These are phyloP conservation scores for Trichogramma pretiosum DNA, from an alignment of 1,140 invertebrate species.

Conservation along the genomic window DNA sequence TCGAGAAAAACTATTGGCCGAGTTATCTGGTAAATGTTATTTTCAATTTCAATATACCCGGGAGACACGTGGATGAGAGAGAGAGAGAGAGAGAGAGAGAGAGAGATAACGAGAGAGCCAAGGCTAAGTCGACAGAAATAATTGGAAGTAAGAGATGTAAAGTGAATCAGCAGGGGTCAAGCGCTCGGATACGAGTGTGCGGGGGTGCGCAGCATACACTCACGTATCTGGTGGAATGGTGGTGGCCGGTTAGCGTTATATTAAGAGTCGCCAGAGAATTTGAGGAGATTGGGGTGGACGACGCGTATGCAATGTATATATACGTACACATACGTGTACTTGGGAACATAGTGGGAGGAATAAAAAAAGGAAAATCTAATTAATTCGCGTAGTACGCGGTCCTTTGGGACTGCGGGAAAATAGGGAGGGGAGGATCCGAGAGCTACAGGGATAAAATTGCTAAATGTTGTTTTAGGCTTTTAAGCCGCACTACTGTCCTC, in stretches of 20 bases:
- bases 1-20: too few species aligned
- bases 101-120: not conserved
- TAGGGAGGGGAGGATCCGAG: too few species aligned
- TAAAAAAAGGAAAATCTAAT: conserved; percentile 28
- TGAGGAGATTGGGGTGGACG: conserved; percentile 7
- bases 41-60: too few species aligned
- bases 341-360: too few species aligned
- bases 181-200: conserved; percentile 9
- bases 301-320: too few species aligned
- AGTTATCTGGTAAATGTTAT: too few species aligned
- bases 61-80: too few species aligned
- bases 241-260: too few species aligned
- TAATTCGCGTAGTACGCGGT: conserved; percentile 11
- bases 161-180: conserved; percentile 23
- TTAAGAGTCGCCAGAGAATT: too few species aligned
- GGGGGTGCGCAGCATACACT: not conserved
- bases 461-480: conserved; percentile 32
- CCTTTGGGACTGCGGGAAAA: not conserved
- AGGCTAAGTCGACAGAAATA: conserved; percentile 15
- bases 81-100: not conserved
- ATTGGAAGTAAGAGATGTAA: conserved; percentile 29
- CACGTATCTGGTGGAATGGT: too few species aligned
- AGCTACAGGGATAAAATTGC: conserved; percentile 16
- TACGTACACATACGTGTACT: too few species aligned
- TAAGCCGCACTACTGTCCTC: too few species aligned